phyloP scores from a whole-genome alignment of 2,888 invertebrate species.

The Rhopalosiphum nymphaeae region DNA sequence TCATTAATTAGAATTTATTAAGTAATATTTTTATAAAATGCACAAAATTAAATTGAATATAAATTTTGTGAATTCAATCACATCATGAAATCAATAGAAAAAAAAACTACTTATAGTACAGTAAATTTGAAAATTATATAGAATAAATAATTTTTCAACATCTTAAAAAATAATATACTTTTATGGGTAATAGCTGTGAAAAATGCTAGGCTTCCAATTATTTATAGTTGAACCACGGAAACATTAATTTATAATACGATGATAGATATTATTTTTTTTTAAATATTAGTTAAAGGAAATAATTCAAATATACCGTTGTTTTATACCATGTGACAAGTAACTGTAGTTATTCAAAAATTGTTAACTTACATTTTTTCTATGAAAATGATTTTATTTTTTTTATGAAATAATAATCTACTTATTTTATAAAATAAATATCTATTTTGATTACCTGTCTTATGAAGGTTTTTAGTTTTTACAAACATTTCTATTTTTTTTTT shows the following conservation, averaged over 20 bases:
- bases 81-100: background rate
- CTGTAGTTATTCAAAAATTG: background rate
- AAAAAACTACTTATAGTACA: background rate
- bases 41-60: background rate
- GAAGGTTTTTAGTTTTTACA: background rate
- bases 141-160: background rate
- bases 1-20: background rate
- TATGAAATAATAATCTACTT: conserved; percentile 7
- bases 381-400: background rate
- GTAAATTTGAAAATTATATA: background rate
- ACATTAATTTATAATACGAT: conserved; percentile 9
- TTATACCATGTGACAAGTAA: conserved; percentile 17
- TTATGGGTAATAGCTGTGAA: background rate
- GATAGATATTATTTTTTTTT: no score
- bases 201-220: background rate
- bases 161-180: background rate
- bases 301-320: conserved; percentile 38
- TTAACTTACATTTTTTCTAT: background rate
- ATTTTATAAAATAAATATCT: background rate
- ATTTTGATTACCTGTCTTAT: conserved; percentile 4
- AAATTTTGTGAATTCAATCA: background rate
- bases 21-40: background rate
- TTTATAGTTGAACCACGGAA: conserved; percentile 16
- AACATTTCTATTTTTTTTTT: background rate
- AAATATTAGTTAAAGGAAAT: background rate